These are phyloP conservation scores for Stratiomys singularior DNA, from an alignment of 2,888 invertebrate genomes.

Conservation along the genomic window DNA sequence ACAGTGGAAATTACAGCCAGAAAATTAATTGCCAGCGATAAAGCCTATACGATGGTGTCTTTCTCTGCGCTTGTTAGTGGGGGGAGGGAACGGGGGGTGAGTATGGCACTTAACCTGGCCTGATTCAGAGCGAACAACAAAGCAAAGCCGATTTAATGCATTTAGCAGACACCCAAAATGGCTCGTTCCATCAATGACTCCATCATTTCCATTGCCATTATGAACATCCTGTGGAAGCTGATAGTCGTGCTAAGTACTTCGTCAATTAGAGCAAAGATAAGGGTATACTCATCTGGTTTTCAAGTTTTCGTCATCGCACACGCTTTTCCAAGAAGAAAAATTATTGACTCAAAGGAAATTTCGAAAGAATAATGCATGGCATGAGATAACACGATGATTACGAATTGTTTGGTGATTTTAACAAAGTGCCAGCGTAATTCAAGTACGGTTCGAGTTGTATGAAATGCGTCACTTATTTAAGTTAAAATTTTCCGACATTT, in stretches of 20 bases:
- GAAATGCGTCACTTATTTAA: no score
- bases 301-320: conserved; percentile 11
- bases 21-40: conserved; percentile 42
- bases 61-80: background rate
- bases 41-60: background rate
- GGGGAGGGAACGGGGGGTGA: background rate
- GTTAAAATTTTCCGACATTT: no score
- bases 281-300: conserved; percentile 41
- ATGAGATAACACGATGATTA: background rate
- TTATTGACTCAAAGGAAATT: conserved; percentile 16
- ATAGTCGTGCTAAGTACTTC: conserved; percentile 46
- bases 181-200: conserved; percentile 38
- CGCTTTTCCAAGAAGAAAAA: conserved; percentile 20
- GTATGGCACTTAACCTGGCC: background rate
- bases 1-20: conserved; percentile 31
- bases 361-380: background rate
- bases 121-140: conserved; percentile 8
- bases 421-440: no score
- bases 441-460: no score
- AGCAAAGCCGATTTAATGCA: conserved; percentile 18
- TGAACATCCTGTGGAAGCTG: conserved; percentile 42
- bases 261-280: conserved; percentile 47
- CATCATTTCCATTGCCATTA: conserved; percentile 40
- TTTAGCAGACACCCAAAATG: conserved; percentile 35
- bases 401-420: background rate